Evolutionary conservation across 1,140 invertebrate species (phyloP), one percentile per base, ranked within the genome.

Genomic region (Penaeus chinensis): DNA sequence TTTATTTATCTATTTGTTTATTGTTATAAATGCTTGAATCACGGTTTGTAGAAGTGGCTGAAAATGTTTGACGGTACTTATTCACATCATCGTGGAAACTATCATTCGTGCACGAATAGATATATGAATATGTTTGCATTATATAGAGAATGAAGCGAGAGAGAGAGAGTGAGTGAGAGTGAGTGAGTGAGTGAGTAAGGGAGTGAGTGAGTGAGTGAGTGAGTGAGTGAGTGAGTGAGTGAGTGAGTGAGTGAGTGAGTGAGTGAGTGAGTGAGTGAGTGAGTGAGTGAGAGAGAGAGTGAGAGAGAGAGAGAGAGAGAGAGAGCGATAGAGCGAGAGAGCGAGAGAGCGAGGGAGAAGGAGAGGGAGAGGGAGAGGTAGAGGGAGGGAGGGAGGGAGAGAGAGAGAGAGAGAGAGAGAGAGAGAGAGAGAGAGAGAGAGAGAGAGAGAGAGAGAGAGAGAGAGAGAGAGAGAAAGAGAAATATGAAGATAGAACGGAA

Each of bases 381-480:
- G 19, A 69, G 63, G 18, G 63, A 66, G 42, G 1, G 65, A 69
- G 63, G 8, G 81, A 69, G 62, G 24, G 61, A 65, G 61, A 82
- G 80, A 82, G 60, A 42, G 79, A 2, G 54, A 63, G 79, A 10
- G 54, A 27, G n/a, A 16, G 60, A 81, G 60, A 27, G 37, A 42
- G 78, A 60, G 78, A 80, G 47, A 37, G 27, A 27, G 42, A 62
- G 24, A 60, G 22, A 62, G 78, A 62, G 24, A 37, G 60, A 37
- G 24, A 61, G 62, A 63, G 11, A 66, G 47, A 63, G 80, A 32
- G 32, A 27, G 61, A 27, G 22, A 65, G 61, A 19, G 24, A 27
- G 24, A 22, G 42, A 60, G 32, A 80, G n/a, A 80, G 54, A 80
- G 78, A 79, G 77, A 79, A 42, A 79, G 47, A 54, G 77, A 54